Base-by-base conservation (phyloP, 2,888 invertebrate species). In the Sinotaia quadrata region DNA sequence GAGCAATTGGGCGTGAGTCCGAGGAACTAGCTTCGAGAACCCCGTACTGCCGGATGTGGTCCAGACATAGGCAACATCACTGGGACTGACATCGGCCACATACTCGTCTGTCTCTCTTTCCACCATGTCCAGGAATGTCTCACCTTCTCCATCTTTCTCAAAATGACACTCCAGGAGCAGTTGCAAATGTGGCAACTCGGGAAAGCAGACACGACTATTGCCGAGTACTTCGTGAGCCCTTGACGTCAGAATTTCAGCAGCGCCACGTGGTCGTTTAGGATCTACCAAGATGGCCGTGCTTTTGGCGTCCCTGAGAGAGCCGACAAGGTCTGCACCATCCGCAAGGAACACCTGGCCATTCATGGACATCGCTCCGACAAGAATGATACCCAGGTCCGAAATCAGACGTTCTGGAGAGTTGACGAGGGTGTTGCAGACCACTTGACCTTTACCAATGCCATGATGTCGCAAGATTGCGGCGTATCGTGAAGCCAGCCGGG, bases 21-120 rank as follows among this genome's bases (percentile, higher is more conserved):
- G 68, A n/a, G 65, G 67, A 21, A 72, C 72, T 18, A 74, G 70
- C 41, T 74, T 74, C 31, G 72, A 70, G 58, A 69, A 74, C 7
- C 74, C 74, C 5, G 74, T 72, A 44, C 70, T 72, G 18, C 74
- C 74, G 5, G 74, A 74, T 15, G 74, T 72, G 21, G 74, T 72
- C 68, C 69, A 68, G 18, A 74, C 56, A 12, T 70, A 58, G 0
- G 69, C 72, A 12, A 68, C 27, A 21, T 74, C 74, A 4, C 54
- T 29, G 2, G 72, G 24, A 37, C 15, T 37, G 2, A 70, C 73
- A 18, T 10, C 15, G 21, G 21, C 27, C 66, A 54, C 27, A 41
- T 41, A 8, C 18, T 47, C n/a, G 47, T 18, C 1, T 47, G 47
- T 18, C 47, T 8, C 31, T 44, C 65, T 24, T 54, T 34, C 29